A percentile compares a stretch with the other conserved stretches of the same genome.
phyloP scores from a whole-genome alignment of 1,140 invertebrate genomes.

The Drosophila ohnishii region DNA sequence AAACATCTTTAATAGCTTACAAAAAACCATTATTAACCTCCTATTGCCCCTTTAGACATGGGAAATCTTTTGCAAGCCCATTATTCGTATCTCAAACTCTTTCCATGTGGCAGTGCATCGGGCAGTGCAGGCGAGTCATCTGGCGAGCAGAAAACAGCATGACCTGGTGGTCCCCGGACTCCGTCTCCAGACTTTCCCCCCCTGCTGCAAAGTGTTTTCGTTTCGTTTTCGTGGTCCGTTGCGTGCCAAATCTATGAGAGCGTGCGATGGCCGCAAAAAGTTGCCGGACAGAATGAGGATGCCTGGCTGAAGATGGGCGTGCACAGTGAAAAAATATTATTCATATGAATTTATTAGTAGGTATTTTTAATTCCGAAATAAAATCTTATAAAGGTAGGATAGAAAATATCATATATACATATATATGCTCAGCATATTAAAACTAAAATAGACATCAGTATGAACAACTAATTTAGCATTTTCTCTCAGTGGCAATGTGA shows the following conservation, averaged over 20 bases:
- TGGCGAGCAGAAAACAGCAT: slow-evolving; percentile 10
- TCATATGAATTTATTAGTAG: background rate
- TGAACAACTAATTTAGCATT: background rate
- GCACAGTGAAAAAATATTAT: slow-evolving; percentile 1
- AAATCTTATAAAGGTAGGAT: background rate
- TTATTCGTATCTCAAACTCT: background rate
- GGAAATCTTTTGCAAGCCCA: background rate
- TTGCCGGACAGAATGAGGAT: slow-evolving; percentile 56
- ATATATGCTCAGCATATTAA: background rate
- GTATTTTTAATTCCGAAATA: background rate
- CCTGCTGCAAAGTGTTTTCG: slow-evolving; percentile 69
- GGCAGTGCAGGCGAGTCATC: slow-evolving; percentile 34
- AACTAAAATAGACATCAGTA: background rate
- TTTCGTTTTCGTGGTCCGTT: slow-evolving; percentile 78
- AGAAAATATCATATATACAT: no score
- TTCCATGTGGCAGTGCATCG: slow-evolving; percentile 13
- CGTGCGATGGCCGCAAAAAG: slow-evolving; percentile 77
- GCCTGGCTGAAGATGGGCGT: slow-evolving; percentile 37
- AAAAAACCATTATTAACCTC: background rate
- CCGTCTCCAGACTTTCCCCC: slow-evolving; percentile 16
- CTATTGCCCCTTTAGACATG: background rate
- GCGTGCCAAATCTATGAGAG: slow-evolving; percentile 78
- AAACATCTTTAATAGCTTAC: background rate
- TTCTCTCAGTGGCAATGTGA: slow-evolving; percentile 11
- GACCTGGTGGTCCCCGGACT: slow-evolving; percentile 20